Conservation (phyloP, 2,797 vertebrate species). For the Rachycentron canadum region DNA sequence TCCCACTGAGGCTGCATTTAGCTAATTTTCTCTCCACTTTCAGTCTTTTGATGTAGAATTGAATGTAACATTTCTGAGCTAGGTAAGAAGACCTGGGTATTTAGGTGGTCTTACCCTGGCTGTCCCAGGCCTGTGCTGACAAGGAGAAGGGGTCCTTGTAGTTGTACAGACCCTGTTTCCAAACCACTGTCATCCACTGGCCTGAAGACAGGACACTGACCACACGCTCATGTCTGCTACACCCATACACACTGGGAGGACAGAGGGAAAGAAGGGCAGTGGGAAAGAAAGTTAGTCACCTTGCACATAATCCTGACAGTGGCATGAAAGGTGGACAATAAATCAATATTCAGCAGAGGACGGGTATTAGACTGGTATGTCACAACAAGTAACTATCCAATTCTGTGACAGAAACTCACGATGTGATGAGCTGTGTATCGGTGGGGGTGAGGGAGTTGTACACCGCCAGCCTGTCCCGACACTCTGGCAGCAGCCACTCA, state of each 20-base stretch:
- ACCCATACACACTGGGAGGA: constrained; percentile 88
- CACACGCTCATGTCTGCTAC: constrained; percentile 90
- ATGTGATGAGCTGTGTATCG: constrained; percentile 90
- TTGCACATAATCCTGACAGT: not conserved
- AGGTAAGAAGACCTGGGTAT: not conserved
- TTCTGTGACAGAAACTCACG: constrained; percentile 83
- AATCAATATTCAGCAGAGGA: too few relatives aligned
- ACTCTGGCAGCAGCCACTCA: constrained; percentile 91
- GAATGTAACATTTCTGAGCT: not conserved
- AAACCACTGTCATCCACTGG: constrained; percentile 91
- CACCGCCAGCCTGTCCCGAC: constrained; percentile 91
- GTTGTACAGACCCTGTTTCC: constrained; percentile 93
- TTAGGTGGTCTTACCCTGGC: constrained; percentile 78
- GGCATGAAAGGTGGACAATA: not conserved
- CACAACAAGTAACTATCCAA: not conserved
- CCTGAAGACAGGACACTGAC: constrained; percentile 91
- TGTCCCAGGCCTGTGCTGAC: constrained; percentile 85
- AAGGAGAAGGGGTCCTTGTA: constrained; percentile 91
- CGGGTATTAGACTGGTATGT: not conserved
- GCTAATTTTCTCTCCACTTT: too few relatives aligned
- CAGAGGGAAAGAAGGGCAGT: not conserved
- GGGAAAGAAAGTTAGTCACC: not conserved
- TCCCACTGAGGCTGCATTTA: not conserved
- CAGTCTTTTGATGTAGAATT: not conserved
- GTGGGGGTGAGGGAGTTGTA: constrained; percentile 87